Base-by-base conservation (phyloP, 2,113 vertebrate genomes). In the Saimiri boliviensis region DNA sequence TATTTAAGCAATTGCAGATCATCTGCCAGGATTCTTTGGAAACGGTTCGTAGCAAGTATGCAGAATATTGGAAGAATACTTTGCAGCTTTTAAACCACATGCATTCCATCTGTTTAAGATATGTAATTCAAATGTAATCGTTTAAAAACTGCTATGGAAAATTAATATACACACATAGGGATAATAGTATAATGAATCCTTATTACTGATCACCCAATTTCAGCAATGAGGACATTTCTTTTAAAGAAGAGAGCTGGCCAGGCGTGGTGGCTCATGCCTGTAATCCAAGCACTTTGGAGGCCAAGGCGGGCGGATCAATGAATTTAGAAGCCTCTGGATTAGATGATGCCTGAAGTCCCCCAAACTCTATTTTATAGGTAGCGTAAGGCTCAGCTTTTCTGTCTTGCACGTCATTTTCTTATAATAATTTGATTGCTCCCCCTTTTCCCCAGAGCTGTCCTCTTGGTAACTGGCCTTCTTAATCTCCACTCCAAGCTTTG, bases 91-190 rank as follows among this genome's bases (percentile, higher is more conserved):
- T 70, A 68, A 95, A 13, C 23, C 47, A 52, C 19, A 21, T 37
- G n/a, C 1, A 27, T 70, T 81, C 42, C 25, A 40, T 80, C 45
- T 84, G 63, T 74, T 88, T 94, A 25, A 0, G 27, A 35, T 63
- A 54, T 89, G 71, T 83, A 80, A 71, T 71, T 27, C 58, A 71
- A 95, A n/a, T 40, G 49, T 5, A 12, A 20, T 42, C 6, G 49
- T 89, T 90, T 90, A 85, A 19, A 81, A 88, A 93, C 68, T 92
- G 63, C 47, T 86, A 56, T 45, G 35, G 19, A 87, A 83, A 70
- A 66, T 87, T 92, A 84, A 81, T 6, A 79, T n/a, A 58, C 5
- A 66, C 17, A 42, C 5, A 66, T 68, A 47, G 73, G 86, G 40
- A 80, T 9, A 93, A 56, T 84, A 82, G 47, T 30, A 66, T 37